Percentiles rank a stretch among this genome's conserved stretches.
Evolutionary conservation across 2,797 vertebrate genomes (phyloP).

Genomic region (Staurois parvus): DNA sequence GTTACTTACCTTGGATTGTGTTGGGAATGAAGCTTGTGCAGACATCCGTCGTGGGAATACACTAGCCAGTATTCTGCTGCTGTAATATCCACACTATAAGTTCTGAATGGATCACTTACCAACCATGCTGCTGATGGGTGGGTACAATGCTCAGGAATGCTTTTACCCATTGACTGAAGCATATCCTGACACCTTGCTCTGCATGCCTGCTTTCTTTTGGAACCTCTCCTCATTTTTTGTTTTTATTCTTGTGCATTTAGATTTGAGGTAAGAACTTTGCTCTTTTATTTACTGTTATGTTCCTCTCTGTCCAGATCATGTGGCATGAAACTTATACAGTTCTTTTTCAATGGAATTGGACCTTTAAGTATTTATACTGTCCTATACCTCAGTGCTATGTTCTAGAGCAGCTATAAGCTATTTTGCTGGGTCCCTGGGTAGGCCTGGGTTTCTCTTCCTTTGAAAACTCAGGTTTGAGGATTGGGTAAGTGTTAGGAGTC

Average conservation of each 20-base stretch:
- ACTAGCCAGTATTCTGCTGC: conserved; percentile 12
- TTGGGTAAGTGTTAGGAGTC: background rate
- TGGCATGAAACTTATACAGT: conserved; percentile 17
- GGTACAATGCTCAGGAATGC: conserved; percentile 53
- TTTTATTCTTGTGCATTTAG: background rate
- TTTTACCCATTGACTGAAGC: background rate
- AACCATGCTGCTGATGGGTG: conserved; percentile 44
- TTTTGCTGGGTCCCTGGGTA: background rate
- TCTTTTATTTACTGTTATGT: conserved; percentile 8
- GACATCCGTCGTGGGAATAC: conserved; percentile 26
- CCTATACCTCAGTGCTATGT: background rate
- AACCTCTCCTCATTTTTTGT: background rate
- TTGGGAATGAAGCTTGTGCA: conserved; percentile 27
- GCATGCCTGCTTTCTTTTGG: conserved; percentile 40
- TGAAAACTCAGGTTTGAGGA: too few relatives aligned
- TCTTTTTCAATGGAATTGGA: background rate
- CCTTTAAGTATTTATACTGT: conserved; percentile 37
- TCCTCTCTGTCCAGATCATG: conserved; percentile 10
- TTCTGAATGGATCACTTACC: conserved; percentile 25
- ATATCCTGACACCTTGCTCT: conserved; percentile 31
- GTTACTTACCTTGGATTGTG: conserved; percentile 55
- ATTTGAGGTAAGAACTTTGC: background rate
- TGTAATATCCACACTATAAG: conserved; percentile 28
- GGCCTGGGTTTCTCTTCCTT: too few relatives aligned
- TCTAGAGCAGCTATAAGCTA: background rate